Conservation (phyloP, 2,888 invertebrate genomes). For the Ectemnius cavifrons region DNA sequence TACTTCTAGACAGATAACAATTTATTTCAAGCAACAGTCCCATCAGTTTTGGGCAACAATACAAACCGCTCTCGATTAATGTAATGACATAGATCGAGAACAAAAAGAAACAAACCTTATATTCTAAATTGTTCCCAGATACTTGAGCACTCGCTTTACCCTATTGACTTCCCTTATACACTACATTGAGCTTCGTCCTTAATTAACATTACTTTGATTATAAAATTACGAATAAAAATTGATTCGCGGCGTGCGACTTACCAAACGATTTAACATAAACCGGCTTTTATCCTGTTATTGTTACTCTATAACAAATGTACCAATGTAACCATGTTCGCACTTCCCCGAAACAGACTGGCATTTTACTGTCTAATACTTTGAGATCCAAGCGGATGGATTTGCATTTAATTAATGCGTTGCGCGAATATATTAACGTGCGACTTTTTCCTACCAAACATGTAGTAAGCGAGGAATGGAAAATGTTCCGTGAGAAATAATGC, state of each 20-base stretch:
- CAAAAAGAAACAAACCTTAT: not conserved
- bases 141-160: not conserved
- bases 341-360: not conserved
- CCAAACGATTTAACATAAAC: not conserved
- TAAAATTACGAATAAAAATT: not conserved
- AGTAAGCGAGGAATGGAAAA: conserved; percentile 85
- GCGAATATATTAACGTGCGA: conserved; percentile 81
- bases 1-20: too few species aligned
- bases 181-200: conserved; percentile 27
- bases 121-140: conserved; percentile 1
- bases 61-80: too few species aligned
- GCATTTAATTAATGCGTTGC: conserved; percentile 26
- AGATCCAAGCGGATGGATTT: not conserved
- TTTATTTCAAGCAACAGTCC: too few species aligned
- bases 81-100: too few species aligned
- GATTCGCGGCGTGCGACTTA: not conserved
- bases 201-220: conserved; percentile 3
- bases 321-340: too few species aligned
- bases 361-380: not conserved
- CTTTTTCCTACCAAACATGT: conserved; percentile 82
- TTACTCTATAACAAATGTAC: too few species aligned
- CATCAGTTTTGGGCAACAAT: too few species aligned
- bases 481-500: conserved; percentile 83
- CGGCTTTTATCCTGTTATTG: too few species aligned
- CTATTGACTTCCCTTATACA: conserved; percentile 3